phyloP scores from a whole-genome alignment of 2,888 invertebrate species.

The Escarpia spicata region DNA sequence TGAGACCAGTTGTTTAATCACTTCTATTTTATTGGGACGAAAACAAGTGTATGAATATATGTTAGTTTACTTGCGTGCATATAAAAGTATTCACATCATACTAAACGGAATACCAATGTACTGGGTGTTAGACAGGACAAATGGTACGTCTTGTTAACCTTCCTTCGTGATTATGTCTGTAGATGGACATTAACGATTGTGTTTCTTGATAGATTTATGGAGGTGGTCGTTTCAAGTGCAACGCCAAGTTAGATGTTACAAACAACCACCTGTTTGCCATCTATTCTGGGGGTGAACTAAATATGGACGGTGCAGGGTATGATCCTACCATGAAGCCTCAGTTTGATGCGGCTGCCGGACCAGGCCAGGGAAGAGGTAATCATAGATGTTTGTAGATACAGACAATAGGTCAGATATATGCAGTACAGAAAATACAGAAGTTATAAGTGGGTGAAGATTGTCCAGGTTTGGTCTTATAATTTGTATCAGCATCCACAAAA shows the following conservation, averaged over 20 bases:
- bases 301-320: slow-evolving; percentile 47
- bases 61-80: no score
- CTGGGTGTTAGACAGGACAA: no score
- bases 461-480: not conserved
- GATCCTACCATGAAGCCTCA: slow-evolving; percentile 32
- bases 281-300: slow-evolving; percentile 49
- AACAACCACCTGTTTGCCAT: slow-evolving; percentile 48
- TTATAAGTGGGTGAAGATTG: not conserved
- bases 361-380: not conserved
- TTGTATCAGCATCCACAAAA: no score
- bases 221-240: slow-evolving; percentile 47
- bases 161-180: not conserved
- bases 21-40: no score
- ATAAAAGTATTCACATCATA: no score
- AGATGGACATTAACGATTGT: not conserved
- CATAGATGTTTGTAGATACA: not conserved
- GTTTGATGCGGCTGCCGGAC: not conserved
- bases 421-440: not conserved
- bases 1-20: no score
- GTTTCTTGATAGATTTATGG: slow-evolving; percentile 47
- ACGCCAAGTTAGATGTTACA: slow-evolving; percentile 43
- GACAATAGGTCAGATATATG: not conserved
- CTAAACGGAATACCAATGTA: no score
- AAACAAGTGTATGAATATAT: no score
- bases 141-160: not conserved